These are phyloP conservation scores for Eupithecia dodoneata DNA, from an alignment of 2,888 invertebrate species.

Conservation along the genomic window DNA sequence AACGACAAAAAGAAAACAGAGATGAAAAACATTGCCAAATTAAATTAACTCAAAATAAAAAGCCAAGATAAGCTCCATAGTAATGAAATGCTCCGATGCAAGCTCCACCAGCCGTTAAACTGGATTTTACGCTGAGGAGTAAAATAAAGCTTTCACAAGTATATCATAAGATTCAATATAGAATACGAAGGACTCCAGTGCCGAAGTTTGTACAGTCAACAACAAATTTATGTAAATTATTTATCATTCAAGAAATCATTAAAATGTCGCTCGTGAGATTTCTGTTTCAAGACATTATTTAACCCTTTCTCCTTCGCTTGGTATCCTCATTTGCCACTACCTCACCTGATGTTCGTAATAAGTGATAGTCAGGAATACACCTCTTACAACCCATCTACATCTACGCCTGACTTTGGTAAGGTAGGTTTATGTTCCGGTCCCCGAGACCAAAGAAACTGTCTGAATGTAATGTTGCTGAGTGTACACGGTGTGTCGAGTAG, in stretches of 20 bases:
- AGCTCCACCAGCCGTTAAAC: conserved; percentile 2
- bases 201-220: not conserved
- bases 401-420: not conserved
- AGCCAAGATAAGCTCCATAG: not conserved
- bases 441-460: not conserved
- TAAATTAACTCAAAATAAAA: not conserved
- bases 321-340: not conserved
- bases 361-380: not conserved
- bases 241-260: not conserved
- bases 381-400: not conserved
- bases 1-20: not conserved
- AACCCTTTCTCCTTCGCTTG: not conserved
- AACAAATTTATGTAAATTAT: not conserved
- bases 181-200: no score
- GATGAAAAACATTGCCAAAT: not conserved
- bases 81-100: conserved; percentile 2
- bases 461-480: not conserved
- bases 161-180: not conserved
- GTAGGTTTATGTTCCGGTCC: not conserved
- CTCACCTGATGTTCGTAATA: not conserved
- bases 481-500: not conserved
- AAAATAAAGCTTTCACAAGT: not conserved
- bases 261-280: not conserved
- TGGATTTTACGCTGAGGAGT: not conserved
- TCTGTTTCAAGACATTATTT: not conserved